Base-by-base conservation (phyloP, 2,797 vertebrate species). In the Melanotaenia parkinsoni region DNA sequence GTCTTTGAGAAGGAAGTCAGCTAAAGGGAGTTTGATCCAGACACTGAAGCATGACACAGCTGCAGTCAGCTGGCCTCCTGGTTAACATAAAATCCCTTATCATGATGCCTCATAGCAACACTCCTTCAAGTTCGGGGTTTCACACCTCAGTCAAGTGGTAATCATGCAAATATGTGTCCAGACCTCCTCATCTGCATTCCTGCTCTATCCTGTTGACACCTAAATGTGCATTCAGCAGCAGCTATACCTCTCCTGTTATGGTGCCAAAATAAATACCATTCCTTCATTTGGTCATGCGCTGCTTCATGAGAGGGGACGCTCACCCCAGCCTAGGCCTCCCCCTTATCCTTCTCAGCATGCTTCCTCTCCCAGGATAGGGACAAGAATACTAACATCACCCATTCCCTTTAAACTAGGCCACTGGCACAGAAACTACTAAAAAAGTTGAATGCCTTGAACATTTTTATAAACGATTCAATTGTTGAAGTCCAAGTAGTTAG, bases 321-420 rank as follows among this genome's bases (percentile, higher is more conserved):
- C 63, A 70, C 72, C 75, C 84, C 53, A 33, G 68, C 53, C 58
- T 20, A 26, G 53, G 67, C 76, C 84, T 58, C 69, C 63, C 58
- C 61, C 18, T 51, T 28, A 22, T 28, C 33, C 61, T 51, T 60
- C 82, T 60, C 66, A 85, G 70, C 63, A 84, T 65, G 72, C 82
- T 60, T 86, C 79, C 78, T 82, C 80, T 90, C 84, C 82, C 83
- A 81, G 82, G 86, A 84, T 53, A 66, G 67, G 79, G 85, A 91
- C 88, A 88, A 70, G 90, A 92, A 93, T 93, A 92, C 91, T 84
- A 93, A 93, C 89, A 84, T 84, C 80, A 74, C 28, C 70, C 65
- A 20, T 58, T 76, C 86, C 58, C 67, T 80, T 82, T 73, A 70
- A 88, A 84, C 69, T 77, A 73, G 81, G 80, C 64, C 76, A 77